Base-by-base conservation (phyloP, 2,797 vertebrate genomes). In the Muscicapa comitata region DNA sequence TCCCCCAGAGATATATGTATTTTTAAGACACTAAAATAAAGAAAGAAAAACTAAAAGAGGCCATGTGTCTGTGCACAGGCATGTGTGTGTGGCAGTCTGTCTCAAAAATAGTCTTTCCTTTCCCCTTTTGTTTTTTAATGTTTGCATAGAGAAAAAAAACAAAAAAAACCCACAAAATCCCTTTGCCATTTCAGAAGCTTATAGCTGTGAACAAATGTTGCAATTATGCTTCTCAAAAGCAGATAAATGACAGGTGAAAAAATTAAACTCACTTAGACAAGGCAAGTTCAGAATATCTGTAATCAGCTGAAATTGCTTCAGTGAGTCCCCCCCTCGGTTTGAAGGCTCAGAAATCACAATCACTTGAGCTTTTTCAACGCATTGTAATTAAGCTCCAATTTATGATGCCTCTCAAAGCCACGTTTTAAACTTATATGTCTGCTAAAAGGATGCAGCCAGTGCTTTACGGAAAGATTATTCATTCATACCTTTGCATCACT, bases 171-270 rank as follows among this genome's bases (percentile, higher is more conserved):
- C n/a, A 23, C 20, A 55, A 55, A 42, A 29, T 23, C 5, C 10
- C 33, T 45, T 66, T 88, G 71, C 87, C 80, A 51, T 92, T 95
- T 92, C 70, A 95, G 93, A 91, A 87, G 66, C 78, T 70, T 91
- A 57, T 13, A 95, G 92, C 93, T 95, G 95, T 62, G 82, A 82
- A 95, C 87, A 95, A 97, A 96, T 76, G 68, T 88, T 90, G 95
- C 93, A 97, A 97, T 97, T 97, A 97, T 33, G 58, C 91, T 96
- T 96, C 77, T 89, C 71, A 70, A 96, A 96, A 87, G 91, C 75
- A 73, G 54, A 28, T 95, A 97, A 97, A 83, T 96, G 96, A 95
- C 95, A 96, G 93, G 92, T 88, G 84, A 55, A 80, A 93, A 88
- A 95, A 92, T 88, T 95, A 96, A 97, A 94, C 81, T 89, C 87